These are phyloP conservation scores for Arctopsyche grandis DNA, from an alignment of 1,140 invertebrate genomes.

Conservation along the genomic window DNA sequence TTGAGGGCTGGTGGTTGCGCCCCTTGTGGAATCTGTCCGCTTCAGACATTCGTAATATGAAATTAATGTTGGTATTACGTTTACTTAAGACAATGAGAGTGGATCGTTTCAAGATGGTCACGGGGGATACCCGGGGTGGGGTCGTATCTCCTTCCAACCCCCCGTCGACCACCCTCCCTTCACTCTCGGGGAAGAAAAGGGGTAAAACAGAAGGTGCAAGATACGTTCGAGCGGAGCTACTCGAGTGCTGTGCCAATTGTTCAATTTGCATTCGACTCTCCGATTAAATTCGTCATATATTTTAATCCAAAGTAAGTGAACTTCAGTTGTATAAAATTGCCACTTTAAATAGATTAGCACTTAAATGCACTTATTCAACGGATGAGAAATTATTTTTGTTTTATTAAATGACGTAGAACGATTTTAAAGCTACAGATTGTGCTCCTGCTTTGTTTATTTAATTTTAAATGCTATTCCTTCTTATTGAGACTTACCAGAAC, in stretches of 20 bases:
- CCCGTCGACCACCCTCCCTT: background rate
- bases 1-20: slow-evolving; percentile 8
- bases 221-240: background rate
- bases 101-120: slow-evolving; percentile 48
- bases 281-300: background rate
- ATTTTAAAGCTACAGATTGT: too few species aligned
- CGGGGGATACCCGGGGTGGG: background rate
- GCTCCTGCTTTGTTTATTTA: too few species aligned
- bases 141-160: background rate
- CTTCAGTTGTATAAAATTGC: background rate
- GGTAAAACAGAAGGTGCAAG: slow-evolving; percentile 9
- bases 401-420: too few species aligned
- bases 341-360: too few species aligned
- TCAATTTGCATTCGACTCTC: slow-evolving; percentile 20
- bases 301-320: background rate
- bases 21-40: slow-evolving; percentile 50
- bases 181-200: slow-evolving; percentile 1
- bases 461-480: too few species aligned
- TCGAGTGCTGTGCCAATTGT: slow-evolving; percentile 1
- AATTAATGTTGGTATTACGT: slow-evolving; percentile 55
- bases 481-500: too few species aligned
- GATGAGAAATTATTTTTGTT: too few species aligned
- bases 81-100: slow-evolving; percentile 55
- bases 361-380: too few species aligned
- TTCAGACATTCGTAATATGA: slow-evolving; percentile 54